Evolutionary conservation across 2,113 vertebrate genomes (phyloP).

Genomic region (Plecturocebus donacophilus): DNA sequence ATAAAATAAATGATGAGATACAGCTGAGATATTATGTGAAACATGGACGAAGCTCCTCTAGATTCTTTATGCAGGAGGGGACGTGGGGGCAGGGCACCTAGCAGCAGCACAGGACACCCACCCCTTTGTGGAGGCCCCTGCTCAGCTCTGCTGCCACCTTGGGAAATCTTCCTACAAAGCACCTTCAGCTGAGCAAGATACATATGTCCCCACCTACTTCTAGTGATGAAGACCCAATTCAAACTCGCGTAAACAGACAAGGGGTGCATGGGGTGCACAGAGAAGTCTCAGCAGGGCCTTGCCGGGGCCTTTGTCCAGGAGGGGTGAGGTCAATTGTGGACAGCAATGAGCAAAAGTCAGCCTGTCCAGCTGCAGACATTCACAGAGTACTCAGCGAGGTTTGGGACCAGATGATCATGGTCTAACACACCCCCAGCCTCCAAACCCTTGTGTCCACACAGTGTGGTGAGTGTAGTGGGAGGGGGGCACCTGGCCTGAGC

Average conservation of each 20-base stretch:
- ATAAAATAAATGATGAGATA: not conserved
- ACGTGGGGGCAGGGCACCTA: not conserved
- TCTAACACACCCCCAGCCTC: not conserved
- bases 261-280: not conserved
- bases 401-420: not conserved
- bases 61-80: not conserved
- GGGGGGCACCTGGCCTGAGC: not conserved
- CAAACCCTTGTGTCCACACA: not conserved
- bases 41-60: not conserved
- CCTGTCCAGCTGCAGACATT: not conserved
- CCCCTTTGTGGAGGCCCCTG: not conserved
- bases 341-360: not conserved
- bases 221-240: not conserved
- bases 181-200: not conserved
- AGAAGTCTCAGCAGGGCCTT: not conserved
- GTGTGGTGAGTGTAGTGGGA: not conserved
- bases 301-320: not conserved
- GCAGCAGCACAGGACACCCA: accelerated
- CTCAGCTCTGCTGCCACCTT: not conserved
- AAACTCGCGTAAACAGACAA: not conserved
- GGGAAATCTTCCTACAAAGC: not conserved
- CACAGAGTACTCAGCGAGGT: not conserved
- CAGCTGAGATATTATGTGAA: not conserved
- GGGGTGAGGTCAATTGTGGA: not conserved
- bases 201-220: not conserved